phyloP scores from a whole-genome alignment of 53 echinoderm and acorn worm genomes.

The Paracentrotus lividus region DNA sequence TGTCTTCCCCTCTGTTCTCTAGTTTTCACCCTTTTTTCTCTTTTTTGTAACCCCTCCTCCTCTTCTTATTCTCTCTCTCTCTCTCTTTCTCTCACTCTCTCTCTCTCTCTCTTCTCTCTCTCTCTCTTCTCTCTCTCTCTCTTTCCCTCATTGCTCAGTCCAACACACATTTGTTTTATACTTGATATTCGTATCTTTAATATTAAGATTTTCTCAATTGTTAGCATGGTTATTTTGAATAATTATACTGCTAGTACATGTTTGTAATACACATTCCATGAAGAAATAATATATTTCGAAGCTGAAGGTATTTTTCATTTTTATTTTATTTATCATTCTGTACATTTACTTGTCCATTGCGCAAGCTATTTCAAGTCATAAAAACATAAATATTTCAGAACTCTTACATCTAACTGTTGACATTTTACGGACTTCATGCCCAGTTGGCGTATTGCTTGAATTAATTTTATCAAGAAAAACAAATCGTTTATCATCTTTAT shows the following conservation, averaged over 20 bases:
- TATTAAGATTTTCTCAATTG: not conserved
- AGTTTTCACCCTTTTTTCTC: not conserved
- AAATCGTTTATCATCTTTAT: not conserved
- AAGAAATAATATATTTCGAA: no score
- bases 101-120: not conserved
- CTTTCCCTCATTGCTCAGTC: not conserved
- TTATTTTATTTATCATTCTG: conserved; percentile 54
- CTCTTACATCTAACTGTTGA: not conserved
- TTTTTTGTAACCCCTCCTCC: not conserved
- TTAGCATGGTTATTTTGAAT: no score
- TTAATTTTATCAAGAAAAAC: not conserved
- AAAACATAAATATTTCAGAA: conserved; percentile 51
- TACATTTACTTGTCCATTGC: conserved; percentile 45
- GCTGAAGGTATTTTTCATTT: not conserved
- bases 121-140: conserved; percentile 1
- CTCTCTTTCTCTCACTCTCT: not conserved
- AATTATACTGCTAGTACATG: no score
- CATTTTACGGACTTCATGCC: not conserved
- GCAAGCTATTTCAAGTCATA: conserved; percentile 59
- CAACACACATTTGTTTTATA: not conserved
- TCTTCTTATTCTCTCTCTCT: no score
- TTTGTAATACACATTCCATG: no score
- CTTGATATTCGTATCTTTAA: not conserved
- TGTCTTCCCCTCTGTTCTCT: not conserved
- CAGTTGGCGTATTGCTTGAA: not conserved